Evolutionary conservation across 2,888 invertebrate genomes (phyloP).

Genomic region (Priapulus caudatus): DNA sequence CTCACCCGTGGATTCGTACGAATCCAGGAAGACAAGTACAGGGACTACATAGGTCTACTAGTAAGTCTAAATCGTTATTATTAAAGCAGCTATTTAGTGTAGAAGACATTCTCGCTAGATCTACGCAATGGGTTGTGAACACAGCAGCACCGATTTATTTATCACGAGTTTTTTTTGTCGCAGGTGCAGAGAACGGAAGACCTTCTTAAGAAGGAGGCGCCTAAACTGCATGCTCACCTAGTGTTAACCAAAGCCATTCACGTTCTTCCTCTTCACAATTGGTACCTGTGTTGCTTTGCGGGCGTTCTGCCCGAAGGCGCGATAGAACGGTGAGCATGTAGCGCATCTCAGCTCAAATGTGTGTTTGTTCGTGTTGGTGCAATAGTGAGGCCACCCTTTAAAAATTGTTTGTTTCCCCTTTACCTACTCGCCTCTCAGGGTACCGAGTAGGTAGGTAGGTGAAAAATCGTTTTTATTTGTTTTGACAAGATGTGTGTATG

Average conservation of each 20-base stretch:
- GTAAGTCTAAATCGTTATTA: no score
- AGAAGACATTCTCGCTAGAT: no score
- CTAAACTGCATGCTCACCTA: conserved; percentile 55
- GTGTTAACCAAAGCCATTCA: conserved; percentile 51
- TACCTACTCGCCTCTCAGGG: no score
- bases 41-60: conserved; percentile 34
- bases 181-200: conserved; percentile 14
- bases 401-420: no score
- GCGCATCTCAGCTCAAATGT: conserved; percentile 7
- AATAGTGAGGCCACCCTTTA: no score
- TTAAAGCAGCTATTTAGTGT: no score
- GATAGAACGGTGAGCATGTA: conserved; percentile 55
- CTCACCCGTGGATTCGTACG: conserved; percentile 61
- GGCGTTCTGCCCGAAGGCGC: conserved; percentile 63
- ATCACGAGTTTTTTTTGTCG: no score
- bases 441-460: no score
- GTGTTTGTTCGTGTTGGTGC: background rate
- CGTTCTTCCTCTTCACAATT: conserved; percentile 55
- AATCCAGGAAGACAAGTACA: conserved; percentile 53
- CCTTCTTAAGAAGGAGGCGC: conserved; percentile 61
- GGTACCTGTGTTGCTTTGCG: conserved; percentile 73
- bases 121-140: no score
- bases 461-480: no score
- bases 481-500: no score
- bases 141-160: no score